Percentiles rank a stretch among this genome's conserved stretches.
phyloP scores from a whole-genome alignment of 2,888 invertebrate genomes.

The Cosmia trapezina region DNA sequence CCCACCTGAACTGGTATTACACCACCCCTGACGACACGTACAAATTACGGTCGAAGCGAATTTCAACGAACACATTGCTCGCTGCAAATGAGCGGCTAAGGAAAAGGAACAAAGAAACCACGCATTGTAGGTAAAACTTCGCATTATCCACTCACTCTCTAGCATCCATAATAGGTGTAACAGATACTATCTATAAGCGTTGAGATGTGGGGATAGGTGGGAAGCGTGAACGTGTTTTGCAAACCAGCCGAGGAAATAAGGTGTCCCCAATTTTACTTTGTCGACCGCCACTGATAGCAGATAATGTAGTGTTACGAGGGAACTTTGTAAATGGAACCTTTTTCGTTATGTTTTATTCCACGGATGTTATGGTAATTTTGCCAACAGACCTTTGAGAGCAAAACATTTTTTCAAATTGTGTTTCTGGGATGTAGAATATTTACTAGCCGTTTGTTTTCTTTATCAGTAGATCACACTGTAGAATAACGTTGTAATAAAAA shows the following conservation, averaged over 20 bases:
- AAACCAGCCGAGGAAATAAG: slow-evolving; percentile 89
- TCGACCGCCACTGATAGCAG: slow-evolving; percentile 86
- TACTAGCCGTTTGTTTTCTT: slow-evolving; percentile 38
- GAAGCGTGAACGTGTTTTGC: slow-evolving; percentile 90
- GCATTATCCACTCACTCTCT: slow-evolving; percentile 40
- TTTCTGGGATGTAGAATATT: slow-evolving; percentile 41
- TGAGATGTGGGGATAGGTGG: slow-evolving; percentile 90
- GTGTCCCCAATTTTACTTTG: slow-evolving; percentile 89
- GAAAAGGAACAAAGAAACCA: slow-evolving; percentile 45
- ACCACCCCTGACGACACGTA: slow-evolving; percentile 67
- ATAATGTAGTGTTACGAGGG: slow-evolving; percentile 84
- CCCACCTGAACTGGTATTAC: slow-evolving; percentile 86
- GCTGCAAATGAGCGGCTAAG: slow-evolving; percentile 26
- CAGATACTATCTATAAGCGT: slow-evolving; percentile 90
- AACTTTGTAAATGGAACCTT: slow-evolving; percentile 80
- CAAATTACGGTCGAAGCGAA: slow-evolving; percentile 63
- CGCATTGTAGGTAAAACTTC: slow-evolving; percentile 71
- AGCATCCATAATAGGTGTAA: slow-evolving; percentile 81
- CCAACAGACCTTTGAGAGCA: slow-evolving; percentile 56
- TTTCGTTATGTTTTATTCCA: slow-evolving; percentile 75
- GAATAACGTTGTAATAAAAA: slow-evolving; percentile 7
- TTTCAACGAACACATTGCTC: slow-evolving; percentile 68
- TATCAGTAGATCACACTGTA: slow-evolving; percentile 3
- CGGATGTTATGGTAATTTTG: slow-evolving; percentile 67
- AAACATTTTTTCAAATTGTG: slow-evolving; percentile 57